A percentile compares a stretch with the other conserved stretches of the same genome.
Conservation (phyloP, 92 coral and sea anemone species). For the Porites evermanni region DNA sequence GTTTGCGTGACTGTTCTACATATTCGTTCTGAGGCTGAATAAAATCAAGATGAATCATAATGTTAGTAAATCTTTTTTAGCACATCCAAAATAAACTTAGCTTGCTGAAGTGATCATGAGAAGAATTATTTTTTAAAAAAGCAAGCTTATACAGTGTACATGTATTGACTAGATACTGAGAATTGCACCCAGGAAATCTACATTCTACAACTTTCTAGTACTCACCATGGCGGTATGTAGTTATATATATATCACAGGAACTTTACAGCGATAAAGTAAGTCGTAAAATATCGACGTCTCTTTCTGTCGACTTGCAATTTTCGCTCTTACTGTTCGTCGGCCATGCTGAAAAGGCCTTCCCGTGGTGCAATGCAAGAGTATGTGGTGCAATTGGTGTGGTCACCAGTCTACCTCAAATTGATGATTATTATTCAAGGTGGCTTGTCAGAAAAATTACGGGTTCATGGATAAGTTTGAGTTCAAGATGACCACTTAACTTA, state of each 20-base stretch:
- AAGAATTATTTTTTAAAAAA: too few species aligned
- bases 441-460: too few species aligned
- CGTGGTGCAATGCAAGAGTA: constrained; percentile 45
- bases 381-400: constrained; percentile 47
- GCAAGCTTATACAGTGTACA: too few species aligned
- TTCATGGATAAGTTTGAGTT: too few species aligned
- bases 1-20: constrained; percentile 95
- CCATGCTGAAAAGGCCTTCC: constrained; percentile 71
- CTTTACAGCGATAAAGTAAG: not conserved
- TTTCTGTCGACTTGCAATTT: not conserved
- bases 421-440: too few species aligned
- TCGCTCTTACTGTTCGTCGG: constrained; percentile 38
- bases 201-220: not conserved
- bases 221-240: constrained; percentile 61
- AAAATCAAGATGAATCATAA: not conserved
- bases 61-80: not conserved
- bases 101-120: too few species aligned
- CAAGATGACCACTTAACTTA: too few species aligned
- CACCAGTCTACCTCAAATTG: constrained; percentile 27
- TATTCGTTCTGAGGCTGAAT: constrained; percentile 96
- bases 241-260: not conserved
- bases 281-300: not conserved
- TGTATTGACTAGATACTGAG: not conserved
- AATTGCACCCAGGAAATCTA: not conserved
- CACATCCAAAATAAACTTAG: too few species aligned